A percentile compares a stretch with the other conserved stretches of the same genome.
phyloP scores from a whole-genome alignment of 2,113 vertebrate species.

The Atractosteus spatula region DNA sequence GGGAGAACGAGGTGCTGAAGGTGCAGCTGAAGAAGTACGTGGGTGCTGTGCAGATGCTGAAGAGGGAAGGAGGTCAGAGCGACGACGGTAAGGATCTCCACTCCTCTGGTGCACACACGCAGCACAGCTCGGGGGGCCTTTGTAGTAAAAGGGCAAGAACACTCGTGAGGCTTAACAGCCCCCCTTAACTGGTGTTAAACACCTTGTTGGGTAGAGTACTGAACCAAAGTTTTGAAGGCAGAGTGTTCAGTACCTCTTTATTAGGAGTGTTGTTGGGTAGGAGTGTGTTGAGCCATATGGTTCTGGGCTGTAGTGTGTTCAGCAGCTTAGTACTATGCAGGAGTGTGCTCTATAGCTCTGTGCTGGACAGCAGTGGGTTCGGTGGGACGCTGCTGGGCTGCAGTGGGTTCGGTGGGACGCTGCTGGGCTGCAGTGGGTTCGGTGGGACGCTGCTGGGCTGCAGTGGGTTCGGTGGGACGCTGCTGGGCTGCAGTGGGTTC shows the following conservation, averaged over 20 bases:
- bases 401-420: too few species aligned
- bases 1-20: slow-evolving; percentile 98
- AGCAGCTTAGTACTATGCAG: too few species aligned
- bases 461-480: neutral
- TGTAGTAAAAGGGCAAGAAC: neutral
- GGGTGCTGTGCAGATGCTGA: slow-evolving; percentile 98
- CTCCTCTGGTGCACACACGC: neutral
- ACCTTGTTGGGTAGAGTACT: too few species aligned
- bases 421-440: too few species aligned
- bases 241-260: too few species aligned
- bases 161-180: neutral
- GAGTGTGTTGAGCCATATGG: neutral
- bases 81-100: slow-evolving; percentile 74
- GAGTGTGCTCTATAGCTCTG: too few species aligned
- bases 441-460: neutral
- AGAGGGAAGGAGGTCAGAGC: slow-evolving; percentile 83
- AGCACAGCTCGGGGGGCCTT: neutral
- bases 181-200: neutral
- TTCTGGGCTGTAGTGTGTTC: neutral
- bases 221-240: too few species aligned
- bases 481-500: neutral
- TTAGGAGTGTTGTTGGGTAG: neutral
- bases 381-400: too few species aligned
- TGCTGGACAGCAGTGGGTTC: too few species aligned
- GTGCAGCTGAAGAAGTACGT: slow-evolving; percentile 98